Evolutionary conservation across 2,797 vertebrate species (phyloP).

Genomic region (Pitangus sulphuratus): DNA sequence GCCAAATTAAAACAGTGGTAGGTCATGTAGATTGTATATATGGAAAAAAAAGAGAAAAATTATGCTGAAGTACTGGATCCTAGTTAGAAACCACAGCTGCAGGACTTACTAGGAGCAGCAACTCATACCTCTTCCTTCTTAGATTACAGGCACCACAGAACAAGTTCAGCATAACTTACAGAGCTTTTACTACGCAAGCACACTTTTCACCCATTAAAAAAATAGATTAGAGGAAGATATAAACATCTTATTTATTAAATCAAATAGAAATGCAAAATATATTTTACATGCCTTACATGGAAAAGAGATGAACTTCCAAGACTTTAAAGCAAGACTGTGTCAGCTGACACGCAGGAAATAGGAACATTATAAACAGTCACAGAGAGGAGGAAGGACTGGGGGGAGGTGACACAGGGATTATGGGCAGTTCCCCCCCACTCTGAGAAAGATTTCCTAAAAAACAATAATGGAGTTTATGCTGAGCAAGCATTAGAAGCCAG

Average conservation of each 20-base stretch:
- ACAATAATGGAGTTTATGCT: constrained; percentile 18
- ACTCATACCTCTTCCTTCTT: not conserved
- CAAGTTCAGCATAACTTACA: not conserved
- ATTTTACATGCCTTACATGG: constrained; percentile 66
- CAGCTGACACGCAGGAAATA: constrained; percentile 11
- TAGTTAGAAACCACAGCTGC: not conserved
- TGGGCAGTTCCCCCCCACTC: not conserved
- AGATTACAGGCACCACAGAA: not conserved
- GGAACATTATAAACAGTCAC: constrained; percentile 42
- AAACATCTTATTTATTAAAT: constrained; percentile 69
- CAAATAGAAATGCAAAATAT: constrained; percentile 67
- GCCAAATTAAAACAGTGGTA: not conserved
- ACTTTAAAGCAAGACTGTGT: constrained; percentile 47
- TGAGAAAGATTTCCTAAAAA: constrained; percentile 21
- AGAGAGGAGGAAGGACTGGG: constrained; percentile 31
- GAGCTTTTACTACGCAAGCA: not conserved
- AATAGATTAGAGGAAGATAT: constrained; percentile 50
- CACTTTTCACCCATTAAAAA: not conserved
- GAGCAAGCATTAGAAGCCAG: constrained; percentile 16
- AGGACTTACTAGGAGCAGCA: not conserved
- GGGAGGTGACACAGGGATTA: not conserved
- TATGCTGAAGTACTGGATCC: not conserved
- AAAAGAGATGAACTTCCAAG: constrained; percentile 51
- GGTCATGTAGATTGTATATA: not conserved
- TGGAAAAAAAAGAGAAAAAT: not conserved